Percentiles rank a stretch among this genome's conserved stretches.
Conservation (phyloP, 2,797 vertebrate genomes). For the Limosa lapponica region DNA sequence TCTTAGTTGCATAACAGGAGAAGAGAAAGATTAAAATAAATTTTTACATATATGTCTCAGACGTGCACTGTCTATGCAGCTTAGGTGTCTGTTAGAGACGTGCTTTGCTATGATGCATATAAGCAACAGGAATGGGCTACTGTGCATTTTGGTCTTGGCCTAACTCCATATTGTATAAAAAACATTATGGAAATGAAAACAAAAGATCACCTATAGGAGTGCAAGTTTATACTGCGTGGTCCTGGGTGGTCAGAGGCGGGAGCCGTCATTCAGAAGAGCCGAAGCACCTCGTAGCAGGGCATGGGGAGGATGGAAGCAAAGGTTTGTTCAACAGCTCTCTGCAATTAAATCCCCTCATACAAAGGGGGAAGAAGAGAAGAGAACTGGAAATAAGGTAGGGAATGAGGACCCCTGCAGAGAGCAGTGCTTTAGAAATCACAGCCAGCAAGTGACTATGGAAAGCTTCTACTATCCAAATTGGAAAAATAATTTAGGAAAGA, state of each 20-base stretch:
- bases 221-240: accelerated
- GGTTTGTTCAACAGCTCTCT: not conserved
- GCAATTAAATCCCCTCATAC: not conserved
- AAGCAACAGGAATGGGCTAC: not conserved
- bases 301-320: not conserved
- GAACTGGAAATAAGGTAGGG: not conserved
- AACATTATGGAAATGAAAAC: not conserved
- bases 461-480: not conserved
- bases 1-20: not conserved
- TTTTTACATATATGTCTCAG: not conserved
- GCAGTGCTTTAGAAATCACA: not conserved
- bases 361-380: no score
- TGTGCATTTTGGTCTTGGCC: not conserved
- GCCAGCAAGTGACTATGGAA: not conserved
- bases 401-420: not conserved
- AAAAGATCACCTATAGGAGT: not conserved
- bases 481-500: conserved; percentile 41
- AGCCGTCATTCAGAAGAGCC: accelerated
- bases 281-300: accelerated
- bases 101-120: not conserved
- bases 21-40: not conserved
- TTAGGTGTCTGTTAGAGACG: not conserved
- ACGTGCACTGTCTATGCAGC: not conserved
- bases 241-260: accelerated
- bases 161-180: not conserved